Evolutionary conservation across 2,888 invertebrate genomes (phyloP).

Genomic region (Synanthedon tipuliformis): DNA sequence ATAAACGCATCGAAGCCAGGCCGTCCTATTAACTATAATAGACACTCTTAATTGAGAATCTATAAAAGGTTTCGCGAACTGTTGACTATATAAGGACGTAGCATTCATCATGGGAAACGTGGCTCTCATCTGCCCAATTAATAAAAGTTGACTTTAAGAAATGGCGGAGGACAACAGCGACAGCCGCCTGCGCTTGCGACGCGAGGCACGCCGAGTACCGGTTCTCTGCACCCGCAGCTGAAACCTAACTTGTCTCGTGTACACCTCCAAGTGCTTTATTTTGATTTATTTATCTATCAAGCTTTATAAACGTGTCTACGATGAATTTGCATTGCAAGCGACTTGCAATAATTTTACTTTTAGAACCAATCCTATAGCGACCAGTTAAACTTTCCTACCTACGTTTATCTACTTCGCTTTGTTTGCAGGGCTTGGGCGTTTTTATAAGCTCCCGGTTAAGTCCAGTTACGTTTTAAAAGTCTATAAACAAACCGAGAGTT

Average conservation of each 20-base stretch:
- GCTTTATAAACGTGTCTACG: neutral
- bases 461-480: too few species aligned
- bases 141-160: conserved; percentile 67
- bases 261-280: conserved; percentile 55
- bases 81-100: conserved; percentile 56
- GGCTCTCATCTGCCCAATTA: conserved; percentile 70
- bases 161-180: conserved; percentile 48
- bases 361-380: too few species aligned
- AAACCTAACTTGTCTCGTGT: conserved; percentile 31
- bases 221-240: conserved; percentile 59
- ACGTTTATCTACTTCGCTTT: too few species aligned
- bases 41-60: conserved; percentile 70
- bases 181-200: conserved; percentile 35
- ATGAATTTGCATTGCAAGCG: too few species aligned
- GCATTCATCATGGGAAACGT: conserved; percentile 64
- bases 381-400: too few species aligned
- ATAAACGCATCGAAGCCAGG: conserved; percentile 50
- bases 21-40: conserved; percentile 66
- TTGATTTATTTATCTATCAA: conserved; percentile 47
- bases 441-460: too few species aligned
- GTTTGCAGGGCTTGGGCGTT: too few species aligned
- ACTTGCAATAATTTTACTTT: too few species aligned
- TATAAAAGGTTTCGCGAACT: conserved; percentile 69
- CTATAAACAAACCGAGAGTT: too few species aligned
- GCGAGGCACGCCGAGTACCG: conserved; percentile 29